Evolutionary conservation across 2,113 vertebrate species (phyloP).

Genomic region (Oreochromis aureus): DNA sequence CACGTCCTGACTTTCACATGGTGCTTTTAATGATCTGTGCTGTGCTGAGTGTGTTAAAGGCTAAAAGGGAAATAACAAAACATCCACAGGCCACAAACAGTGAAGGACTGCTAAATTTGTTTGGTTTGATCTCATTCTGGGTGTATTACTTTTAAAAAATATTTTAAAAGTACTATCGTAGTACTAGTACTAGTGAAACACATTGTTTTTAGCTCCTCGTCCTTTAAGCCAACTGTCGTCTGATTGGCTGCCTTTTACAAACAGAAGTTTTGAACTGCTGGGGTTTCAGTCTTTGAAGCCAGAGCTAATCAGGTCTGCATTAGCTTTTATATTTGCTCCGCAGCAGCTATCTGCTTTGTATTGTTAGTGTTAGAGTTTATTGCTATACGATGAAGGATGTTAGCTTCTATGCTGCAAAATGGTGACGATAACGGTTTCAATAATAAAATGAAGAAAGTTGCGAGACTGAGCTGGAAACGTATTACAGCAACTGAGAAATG

Average conservation of each 20-base stretch:
- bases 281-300: background rate
- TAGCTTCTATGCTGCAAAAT: background rate
- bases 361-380: accelerated
- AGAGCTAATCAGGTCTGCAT: background rate
- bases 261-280: background rate
- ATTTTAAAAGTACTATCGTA: background rate
- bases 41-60: background rate
- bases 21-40: conserved; percentile 5
- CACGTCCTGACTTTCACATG: background rate
- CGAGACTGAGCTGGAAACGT: conserved; percentile 19
- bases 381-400: background rate
- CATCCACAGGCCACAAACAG: background rate
- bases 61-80: background rate
- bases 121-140: accelerated
- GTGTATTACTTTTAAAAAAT: background rate
- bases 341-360: background rate
- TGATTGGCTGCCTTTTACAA: background rate
- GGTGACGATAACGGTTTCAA: background rate
- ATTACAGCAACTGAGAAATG: conserved; percentile 41
- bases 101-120: background rate
- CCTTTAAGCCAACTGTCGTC: background rate
- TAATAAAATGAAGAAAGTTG: background rate
- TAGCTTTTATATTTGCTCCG: background rate
- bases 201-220: background rate
- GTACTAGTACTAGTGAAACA: background rate